phyloP scores from a whole-genome alignment of 2,888 invertebrate genomes.

The Itoplectis maculator region DNA sequence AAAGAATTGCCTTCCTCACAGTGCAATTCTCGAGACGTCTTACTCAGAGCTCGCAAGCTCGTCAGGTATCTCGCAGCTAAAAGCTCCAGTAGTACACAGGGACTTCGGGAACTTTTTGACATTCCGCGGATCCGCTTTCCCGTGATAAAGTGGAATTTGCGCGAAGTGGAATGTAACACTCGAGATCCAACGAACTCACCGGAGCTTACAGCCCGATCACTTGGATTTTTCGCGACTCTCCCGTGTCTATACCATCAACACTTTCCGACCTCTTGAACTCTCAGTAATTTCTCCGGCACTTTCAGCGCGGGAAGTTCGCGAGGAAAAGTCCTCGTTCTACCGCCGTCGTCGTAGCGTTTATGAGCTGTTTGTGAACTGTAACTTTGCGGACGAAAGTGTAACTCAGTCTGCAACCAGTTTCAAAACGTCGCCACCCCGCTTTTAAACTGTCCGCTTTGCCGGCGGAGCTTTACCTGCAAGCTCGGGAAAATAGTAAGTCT shows the following conservation, averaged over 20 bases:
- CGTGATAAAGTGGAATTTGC: constrained; percentile 51
- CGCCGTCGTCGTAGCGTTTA: constrained; percentile 24
- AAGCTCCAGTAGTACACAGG: constrained; percentile 10
- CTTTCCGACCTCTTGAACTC: constrained; percentile 50
- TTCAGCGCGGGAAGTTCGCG: constrained; percentile 29
- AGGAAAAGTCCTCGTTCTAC: constrained; percentile 26
- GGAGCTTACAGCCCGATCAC: constrained; percentile 17
- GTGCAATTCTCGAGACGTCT: neutral
- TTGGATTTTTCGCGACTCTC: constrained; percentile 27
- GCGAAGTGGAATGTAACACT: constrained; percentile 44
- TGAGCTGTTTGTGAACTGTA: constrained; percentile 52
- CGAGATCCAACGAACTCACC: constrained; percentile 5
- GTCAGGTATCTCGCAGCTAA: neutral
- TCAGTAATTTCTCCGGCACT: constrained; percentile 35
- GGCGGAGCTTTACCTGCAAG: neutral
- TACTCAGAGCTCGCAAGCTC: neutral
- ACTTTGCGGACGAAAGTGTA: constrained; percentile 38
- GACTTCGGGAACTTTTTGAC: constrained; percentile 44
- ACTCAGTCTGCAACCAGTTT: constrained; percentile 19
- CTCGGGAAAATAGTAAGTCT: neutral
- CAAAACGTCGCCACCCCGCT: constrained; percentile 14
- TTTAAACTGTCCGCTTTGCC: constrained; percentile 1
- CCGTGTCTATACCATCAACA: constrained; percentile 31
- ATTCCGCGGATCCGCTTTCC: constrained; percentile 35
- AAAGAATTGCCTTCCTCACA: neutral